These are phyloP conservation scores for Eupithecia insigniata DNA, from an alignment of 2,888 invertebrate species.

Conservation along the genomic window DNA sequence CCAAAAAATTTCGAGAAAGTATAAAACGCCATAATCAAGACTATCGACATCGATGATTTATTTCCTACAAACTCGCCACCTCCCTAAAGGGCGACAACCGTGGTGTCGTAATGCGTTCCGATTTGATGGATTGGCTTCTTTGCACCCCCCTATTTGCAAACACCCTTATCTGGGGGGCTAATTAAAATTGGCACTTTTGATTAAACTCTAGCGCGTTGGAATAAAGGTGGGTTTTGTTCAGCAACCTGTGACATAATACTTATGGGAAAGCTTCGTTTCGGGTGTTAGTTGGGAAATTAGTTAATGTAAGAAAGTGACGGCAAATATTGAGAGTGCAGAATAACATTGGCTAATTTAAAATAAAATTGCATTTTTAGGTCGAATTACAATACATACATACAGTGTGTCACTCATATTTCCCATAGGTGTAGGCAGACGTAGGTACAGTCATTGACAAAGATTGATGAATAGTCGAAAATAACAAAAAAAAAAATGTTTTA, in stretches of 20 bases:
- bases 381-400: background rate
- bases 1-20: conserved; percentile 12
- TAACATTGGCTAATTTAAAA: background rate
- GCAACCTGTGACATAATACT: conserved; percentile 37
- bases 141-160: conserved; percentile 83
- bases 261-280: conserved; percentile 35
- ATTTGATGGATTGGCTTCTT: conserved; percentile 85
- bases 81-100: conserved; percentile 67
- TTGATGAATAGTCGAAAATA: no score
- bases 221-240: conserved; percentile 45
- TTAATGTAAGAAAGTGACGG: conserved; percentile 26
- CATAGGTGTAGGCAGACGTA: background rate
- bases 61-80: conserved; percentile 12
- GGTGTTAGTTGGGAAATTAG: conserved; percentile 41
- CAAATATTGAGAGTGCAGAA: conserved; percentile 21
- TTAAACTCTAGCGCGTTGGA: conserved; percentile 42
- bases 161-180: conserved; percentile 80
- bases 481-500: no score
- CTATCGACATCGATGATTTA: conserved; percentile 32
- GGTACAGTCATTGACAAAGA: background rate
- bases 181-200: conserved; percentile 75
- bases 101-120: conserved; percentile 82
- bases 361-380: background rate
- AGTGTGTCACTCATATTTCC: background rate
- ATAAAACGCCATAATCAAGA: background rate